Conservation (phyloP, 2,113 vertebrate species). For the Tonatia bakeri region DNA sequence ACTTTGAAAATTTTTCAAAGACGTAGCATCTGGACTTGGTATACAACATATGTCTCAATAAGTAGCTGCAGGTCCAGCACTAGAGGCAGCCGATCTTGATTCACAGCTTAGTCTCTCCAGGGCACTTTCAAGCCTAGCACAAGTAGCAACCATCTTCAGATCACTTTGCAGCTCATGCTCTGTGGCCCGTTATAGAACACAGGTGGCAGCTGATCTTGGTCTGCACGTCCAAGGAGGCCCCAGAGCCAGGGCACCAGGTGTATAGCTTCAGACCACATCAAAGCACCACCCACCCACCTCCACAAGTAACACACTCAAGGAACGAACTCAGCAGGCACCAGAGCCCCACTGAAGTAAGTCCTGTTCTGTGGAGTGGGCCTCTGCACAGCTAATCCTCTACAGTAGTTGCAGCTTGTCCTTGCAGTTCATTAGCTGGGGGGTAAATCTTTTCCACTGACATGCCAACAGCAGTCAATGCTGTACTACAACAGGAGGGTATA, state of each 20-base stretch:
- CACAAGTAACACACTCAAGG: background rate
- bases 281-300: background rate
- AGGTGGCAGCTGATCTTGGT: background rate
- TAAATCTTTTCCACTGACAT: background rate
- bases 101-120: background rate
- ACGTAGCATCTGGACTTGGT: background rate
- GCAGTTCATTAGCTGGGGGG: background rate
- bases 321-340: background rate
- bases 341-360: background rate
- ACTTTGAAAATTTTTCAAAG: background rate
- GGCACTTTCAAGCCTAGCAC: background rate
- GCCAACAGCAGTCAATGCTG: background rate
- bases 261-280: background rate
- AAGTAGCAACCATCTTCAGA: background rate
- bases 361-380: background rate
- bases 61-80: background rate
- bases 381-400: background rate
- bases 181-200: background rate
- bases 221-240: background rate
- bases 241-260: background rate
- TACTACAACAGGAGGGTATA: background rate
- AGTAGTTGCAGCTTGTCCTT: background rate
- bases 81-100: background rate
- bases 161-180: background rate
- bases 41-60: background rate